Base-by-base conservation (phyloP, 1,140 invertebrate species). In the Aculops lycopersici region DNA sequence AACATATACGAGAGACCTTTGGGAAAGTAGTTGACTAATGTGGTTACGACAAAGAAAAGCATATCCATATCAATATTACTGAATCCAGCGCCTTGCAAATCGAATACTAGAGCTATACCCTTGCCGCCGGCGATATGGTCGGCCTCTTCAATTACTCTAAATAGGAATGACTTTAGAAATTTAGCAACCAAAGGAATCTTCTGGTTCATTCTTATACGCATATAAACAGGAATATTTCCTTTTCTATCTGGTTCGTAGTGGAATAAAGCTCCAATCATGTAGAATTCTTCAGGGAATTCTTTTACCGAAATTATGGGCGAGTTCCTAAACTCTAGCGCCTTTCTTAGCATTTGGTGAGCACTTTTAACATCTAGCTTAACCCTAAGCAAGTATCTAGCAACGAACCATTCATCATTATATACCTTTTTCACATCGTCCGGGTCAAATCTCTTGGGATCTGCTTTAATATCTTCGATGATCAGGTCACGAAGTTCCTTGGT, bases 371-470 rank as follows among this genome's bases (percentile, higher is more conserved):
- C 41, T 14, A 35, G 36, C 0, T 47, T 35, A 14, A n/a, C 18
- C 15, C 40, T 40, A 4, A 48, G 24, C 13, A 49, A 17, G 17
- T 43, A 49, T 4, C 48, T 20, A n/a, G 24, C 20, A 8, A 48
- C 40, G 19, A 18, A 46, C 46, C 46, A 49, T 21, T 47, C 48
- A 20, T 45, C 43, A 71, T 70, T 50, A 31, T 31, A 31, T 8
- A 31, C n/a, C 8, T n/a, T 31, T 8, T 31, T 8, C 24, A 31
- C n/a, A n/a, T 31, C 24, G 8, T 31, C 8, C 24, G 8, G 8
- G 8, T 8, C 8, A 31, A 8, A 31, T n/a, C 8, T 8, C n/a
- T 31, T n/a, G 8, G 24, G 24, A 31, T 31, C 24, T 8, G 24
- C 24, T n/a, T 31, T n/a, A 8, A 31, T 31, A 31, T 31, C 24